phyloP scores from a whole-genome alignment of 2,113 vertebrate genomes.

The Chroicocephalus ridibundus region DNA sequence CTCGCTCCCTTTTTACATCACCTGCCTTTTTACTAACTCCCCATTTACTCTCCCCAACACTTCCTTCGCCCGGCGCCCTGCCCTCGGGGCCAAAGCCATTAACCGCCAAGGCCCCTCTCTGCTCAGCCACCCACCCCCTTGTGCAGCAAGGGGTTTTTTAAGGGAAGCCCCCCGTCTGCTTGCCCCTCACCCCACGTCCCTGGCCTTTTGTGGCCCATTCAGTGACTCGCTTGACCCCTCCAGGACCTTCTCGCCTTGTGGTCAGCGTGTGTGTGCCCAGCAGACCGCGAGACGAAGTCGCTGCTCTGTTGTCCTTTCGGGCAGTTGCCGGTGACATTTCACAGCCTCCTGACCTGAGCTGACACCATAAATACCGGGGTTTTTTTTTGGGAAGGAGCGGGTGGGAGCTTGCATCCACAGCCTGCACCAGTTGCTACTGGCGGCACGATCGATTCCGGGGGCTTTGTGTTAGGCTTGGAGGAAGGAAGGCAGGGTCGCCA shows the following conservation, averaged over 20 bases:
- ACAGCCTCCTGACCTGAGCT: slow-evolving; percentile 12
- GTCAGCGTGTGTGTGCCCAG: slow-evolving; percentile 62
- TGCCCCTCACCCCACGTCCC: slow-evolving; percentile 40
- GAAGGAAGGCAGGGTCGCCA: not conserved
- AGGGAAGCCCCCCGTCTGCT: slow-evolving; percentile 1
- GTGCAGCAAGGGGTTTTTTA: not conserved
- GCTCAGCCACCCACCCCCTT: slow-evolving; percentile 65
- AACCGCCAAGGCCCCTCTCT: slow-evolving; percentile 22
- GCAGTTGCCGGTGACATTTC: slow-evolving; percentile 3
- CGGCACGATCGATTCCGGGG: not conserved
- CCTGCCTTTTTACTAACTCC: slow-evolving; percentile 64
- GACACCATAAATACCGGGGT: not conserved
- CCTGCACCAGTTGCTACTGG: not conserved
- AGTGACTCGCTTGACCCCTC: slow-evolving; percentile 71
- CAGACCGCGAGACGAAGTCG: slow-evolving; percentile 6
- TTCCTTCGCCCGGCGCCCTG: not conserved
- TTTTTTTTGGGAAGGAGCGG: not conserved
- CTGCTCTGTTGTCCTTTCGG: not conserved
- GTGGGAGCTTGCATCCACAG: not conserved
- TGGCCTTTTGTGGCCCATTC: slow-evolving; percentile 70
- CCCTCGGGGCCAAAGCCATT: slow-evolving; percentile 69
- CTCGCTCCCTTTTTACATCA: slow-evolving; percentile 21
- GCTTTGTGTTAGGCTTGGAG: not conserved
- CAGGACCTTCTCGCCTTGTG: slow-evolving; percentile 50
- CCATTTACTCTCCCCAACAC: slow-evolving; percentile 24